Base-by-base conservation (phyloP, 2,113 vertebrate species). In the Lagopus leucura region DNA sequence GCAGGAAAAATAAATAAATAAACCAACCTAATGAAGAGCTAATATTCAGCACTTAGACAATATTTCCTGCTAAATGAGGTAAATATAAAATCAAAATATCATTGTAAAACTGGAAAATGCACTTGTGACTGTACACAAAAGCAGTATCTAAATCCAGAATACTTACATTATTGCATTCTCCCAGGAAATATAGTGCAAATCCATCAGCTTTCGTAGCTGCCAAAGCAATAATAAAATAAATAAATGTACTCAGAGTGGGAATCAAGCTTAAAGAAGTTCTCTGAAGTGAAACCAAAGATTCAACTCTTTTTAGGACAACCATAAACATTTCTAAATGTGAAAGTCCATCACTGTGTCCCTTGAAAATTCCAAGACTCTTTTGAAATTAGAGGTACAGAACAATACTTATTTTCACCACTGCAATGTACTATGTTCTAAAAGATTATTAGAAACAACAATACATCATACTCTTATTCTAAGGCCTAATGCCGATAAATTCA, bases 151-250 rank as follows among this genome's bases (percentile, higher is more conserved):
- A 94, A 85, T 79, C 58, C 52, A 82, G 86, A 82, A 66, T 96
- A 99, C 99, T 99, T 98, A 99, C 99, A 98, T 99, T 99, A 98
- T 99, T 99, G 98, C 99, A 99, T 98, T 99, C 99, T 97, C 99
- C 99, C 96, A 99, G 98, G 98, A 99, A 99, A 98, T 99, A 99
- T 90, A 99, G 98, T 98, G 99, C 98, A 98, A 99, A 99, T 98
- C 98, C 98, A 97, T 99, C 99, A 96, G 99, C 99, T 98, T 99
- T 99, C 84, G 99, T 99, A 97, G 99, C 99, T 99, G 98, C 81
- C 92, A 97, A 97, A 94, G 67, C 45, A 98, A 95, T 66, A 92
- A 95, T 48, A 96, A 96, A 94, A 97, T 65, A 96, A 96, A 64
- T 96, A 69, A 93, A 92, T 93, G 50, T 75, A 89, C 83, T 95